Conservation (phyloP, 2,888 invertebrate species). For the Syrista parreyssii region DNA sequence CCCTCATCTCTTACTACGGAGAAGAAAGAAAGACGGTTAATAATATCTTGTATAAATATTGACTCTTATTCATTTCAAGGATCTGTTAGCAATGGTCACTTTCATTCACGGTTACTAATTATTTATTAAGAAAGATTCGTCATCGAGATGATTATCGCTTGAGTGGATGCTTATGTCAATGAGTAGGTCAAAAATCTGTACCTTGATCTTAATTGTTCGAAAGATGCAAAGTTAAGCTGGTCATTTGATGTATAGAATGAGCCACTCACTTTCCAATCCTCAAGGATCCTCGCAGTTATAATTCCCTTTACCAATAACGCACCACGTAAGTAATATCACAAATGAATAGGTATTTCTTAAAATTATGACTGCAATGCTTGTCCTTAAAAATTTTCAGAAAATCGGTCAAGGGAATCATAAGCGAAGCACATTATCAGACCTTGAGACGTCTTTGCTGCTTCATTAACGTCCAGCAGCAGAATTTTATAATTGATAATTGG, state of each 20-base stretch:
- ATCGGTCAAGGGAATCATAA: background rate
- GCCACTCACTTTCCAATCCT: background rate
- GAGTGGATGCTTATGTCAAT: background rate
- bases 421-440: background rate
- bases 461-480: background rate
- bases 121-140: background rate
- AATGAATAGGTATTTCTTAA: background rate
- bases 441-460: background rate
- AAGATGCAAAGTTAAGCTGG: background rate
- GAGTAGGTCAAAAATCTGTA: background rate
- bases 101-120: background rate
- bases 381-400: background rate
- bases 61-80: background rate
- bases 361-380: background rate
- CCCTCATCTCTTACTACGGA: constrained; percentile 42
- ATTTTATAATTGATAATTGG: background rate
- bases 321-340: background rate
- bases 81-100: background rate
- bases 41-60: background rate
- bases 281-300: background rate
- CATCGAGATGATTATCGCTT: background rate
- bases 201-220: background rate
- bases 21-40: background rate
- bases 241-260: background rate
- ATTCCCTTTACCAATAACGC: background rate